Conservation (phyloP, 2,888 invertebrate species). For the Ornithoptera alexandrae region DNA sequence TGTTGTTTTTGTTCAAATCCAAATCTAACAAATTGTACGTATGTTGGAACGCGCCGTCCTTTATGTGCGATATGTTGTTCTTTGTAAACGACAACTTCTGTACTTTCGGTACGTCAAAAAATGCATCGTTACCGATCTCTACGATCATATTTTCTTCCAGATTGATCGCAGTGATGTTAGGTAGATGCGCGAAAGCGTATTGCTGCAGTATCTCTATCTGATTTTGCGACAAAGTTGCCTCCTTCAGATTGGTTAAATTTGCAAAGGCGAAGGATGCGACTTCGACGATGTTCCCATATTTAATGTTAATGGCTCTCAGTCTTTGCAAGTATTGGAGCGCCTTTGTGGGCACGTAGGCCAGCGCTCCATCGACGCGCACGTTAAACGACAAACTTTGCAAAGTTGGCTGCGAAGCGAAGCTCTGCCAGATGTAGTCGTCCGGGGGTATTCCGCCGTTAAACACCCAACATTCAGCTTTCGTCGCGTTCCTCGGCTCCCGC, state of each 20-base stretch:
- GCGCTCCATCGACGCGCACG: slow-evolving; percentile 83
- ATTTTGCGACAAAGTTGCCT: slow-evolving; percentile 84
- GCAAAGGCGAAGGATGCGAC: slow-evolving; percentile 86
- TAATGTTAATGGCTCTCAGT: slow-evolving; percentile 84
- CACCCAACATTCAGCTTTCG: slow-evolving; percentile 88
- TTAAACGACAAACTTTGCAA: slow-evolving; percentile 86
- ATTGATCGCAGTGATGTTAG: slow-evolving; percentile 83
- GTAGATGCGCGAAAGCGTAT: slow-evolving; percentile 86
- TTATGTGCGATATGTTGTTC: slow-evolving; percentile 91
- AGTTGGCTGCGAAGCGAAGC: slow-evolving; percentile 86
- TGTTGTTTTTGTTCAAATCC: slow-evolving; percentile 88
- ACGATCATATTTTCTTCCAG: slow-evolving; percentile 88
- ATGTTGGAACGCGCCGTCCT: slow-evolving; percentile 90
- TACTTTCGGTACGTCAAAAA: slow-evolving; percentile 85
- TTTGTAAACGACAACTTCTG: slow-evolving; percentile 89
- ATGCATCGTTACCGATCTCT: slow-evolving; percentile 86
- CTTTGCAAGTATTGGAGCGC: slow-evolving; percentile 83
- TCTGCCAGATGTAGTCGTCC: slow-evolving; percentile 86
- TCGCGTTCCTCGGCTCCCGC: slow-evolving; percentile 78
- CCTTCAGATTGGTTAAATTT: slow-evolving; percentile 84
- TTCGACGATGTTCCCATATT: slow-evolving; percentile 84
- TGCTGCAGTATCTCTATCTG: slow-evolving; percentile 84
- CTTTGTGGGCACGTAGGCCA: slow-evolving; percentile 86
- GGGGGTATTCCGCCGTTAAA: slow-evolving; percentile 84
- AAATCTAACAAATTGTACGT: slow-evolving; percentile 87